phyloP scores from a whole-genome alignment of 2,113 vertebrate species.

The Saccopteryx bilineata region DNA sequence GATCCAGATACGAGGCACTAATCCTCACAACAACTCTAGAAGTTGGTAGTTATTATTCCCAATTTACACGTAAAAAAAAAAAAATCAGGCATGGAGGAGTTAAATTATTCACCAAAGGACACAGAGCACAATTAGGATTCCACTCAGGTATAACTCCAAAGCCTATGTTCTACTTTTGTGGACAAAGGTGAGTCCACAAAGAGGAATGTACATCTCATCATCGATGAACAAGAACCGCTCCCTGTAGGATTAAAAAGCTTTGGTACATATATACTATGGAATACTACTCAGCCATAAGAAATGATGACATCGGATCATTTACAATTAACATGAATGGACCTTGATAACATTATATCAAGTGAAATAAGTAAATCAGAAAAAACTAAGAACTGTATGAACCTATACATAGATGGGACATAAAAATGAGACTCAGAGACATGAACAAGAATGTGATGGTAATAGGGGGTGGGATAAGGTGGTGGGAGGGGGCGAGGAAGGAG shows the following conservation, averaged over 20 bases:
- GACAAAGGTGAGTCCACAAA: slow-evolving; percentile 21
- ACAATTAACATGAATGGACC: too few relatives aligned
- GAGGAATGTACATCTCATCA: background rate
- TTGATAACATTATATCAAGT: too few relatives aligned
- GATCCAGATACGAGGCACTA: slow-evolving; percentile 33
- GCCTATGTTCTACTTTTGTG: slow-evolving; percentile 51
- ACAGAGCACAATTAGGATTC: slow-evolving; percentile 47
- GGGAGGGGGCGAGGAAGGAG: too few relatives aligned
- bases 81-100: slow-evolving; percentile 53
- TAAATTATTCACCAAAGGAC: slow-evolving; percentile 55
- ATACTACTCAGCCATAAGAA: too few relatives aligned
- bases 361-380: too few relatives aligned
- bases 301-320: too few relatives aligned
- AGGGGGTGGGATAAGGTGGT: too few relatives aligned
- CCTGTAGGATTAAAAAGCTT: background rate
- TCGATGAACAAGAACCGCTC: slow-evolving; percentile 45
- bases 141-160: slow-evolving; percentile 47
- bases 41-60: slow-evolving; percentile 42
- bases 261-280: too few relatives aligned
- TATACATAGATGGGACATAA: too few relatives aligned
- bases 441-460: too few relatives aligned
- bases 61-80: slow-evolving; percentile 59
- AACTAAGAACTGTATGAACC: too few relatives aligned
- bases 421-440: too few relatives aligned
- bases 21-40: slow-evolving; percentile 31